Evolutionary conservation across 1,140 invertebrate genomes (phyloP).

Genomic region (Anastrepha obliqua): DNA sequence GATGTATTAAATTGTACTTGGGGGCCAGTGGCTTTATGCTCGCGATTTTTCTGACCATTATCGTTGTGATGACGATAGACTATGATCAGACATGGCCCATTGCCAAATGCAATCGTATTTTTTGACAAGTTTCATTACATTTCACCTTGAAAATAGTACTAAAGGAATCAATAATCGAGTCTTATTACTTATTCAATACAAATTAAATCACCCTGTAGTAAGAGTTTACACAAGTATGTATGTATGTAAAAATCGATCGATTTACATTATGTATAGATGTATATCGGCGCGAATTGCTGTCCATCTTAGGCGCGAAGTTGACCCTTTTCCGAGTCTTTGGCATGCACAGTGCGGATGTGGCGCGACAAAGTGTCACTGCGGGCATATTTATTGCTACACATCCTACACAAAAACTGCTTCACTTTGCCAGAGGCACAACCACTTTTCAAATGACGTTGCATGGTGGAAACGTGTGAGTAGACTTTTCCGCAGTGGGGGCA

Average conservation of each 20-base stretch:
- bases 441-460: slow-evolving; percentile 43
- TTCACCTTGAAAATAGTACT: too few relatives aligned
- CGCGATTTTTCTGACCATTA: too few relatives aligned
- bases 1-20: too few relatives aligned
- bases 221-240: not conserved
- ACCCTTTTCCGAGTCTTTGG: not conserved
- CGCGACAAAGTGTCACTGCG: slow-evolving; percentile 40
- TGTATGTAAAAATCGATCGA: too few relatives aligned
- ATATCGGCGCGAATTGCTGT: not conserved
- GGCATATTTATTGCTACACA: slow-evolving; percentile 40
- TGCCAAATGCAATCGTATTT: too few relatives aligned
- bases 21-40: too few relatives aligned
- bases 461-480: slow-evolving; percentile 46
- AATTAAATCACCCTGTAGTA: not conserved
- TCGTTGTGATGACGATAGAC: too few relatives aligned
- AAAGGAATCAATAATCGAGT: not conserved
- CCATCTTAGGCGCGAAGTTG: not conserved
- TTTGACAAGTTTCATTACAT: too few relatives aligned
- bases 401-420: not conserved
- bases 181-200: not conserved
- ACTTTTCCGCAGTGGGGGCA: slow-evolving; percentile 36
- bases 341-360: slow-evolving; percentile 46
- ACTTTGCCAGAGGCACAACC: slow-evolving; percentile 37
- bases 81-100: too few relatives aligned
- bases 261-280: too few relatives aligned